Conservation (phyloP, 2,113 vertebrate genomes). For the Carassius carassius region DNA sequence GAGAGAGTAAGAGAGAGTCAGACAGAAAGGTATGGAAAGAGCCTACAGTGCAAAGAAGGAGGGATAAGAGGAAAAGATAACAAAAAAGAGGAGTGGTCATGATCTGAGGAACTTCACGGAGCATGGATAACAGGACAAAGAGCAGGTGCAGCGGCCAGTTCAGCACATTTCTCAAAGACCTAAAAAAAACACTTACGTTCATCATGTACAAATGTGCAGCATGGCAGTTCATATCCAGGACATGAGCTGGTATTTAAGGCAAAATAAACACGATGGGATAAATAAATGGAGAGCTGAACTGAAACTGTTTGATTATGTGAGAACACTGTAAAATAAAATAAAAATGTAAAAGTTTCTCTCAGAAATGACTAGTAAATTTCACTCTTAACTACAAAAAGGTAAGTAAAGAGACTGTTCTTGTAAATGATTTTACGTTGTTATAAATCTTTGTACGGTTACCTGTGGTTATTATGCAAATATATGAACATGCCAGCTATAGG, state of each 20-base stretch:
- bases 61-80: background rate
- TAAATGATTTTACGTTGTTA: background rate
- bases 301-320: background rate
- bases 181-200: constrained; percentile 29
- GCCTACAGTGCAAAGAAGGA: background rate
- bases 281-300: background rate
- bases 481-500: background rate
- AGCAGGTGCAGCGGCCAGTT: constrained; percentile 34
- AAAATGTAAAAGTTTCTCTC: no score
- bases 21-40: constrained; percentile 2
- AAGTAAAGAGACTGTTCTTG: no score
- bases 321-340: background rate
- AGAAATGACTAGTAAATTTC: no score
- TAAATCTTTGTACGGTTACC: background rate
- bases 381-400: no score
- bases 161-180: constrained; percentile 34
- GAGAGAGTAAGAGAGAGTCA: constrained; percentile 6
- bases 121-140: constrained; percentile 51
- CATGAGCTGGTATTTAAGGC: background rate
- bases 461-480: background rate
- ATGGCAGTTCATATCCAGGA: background rate
- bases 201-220: constrained; percentile 2
- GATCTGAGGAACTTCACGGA: constrained; percentile 57
- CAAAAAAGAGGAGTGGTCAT: background rate
- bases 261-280: background rate